Evolutionary conservation across 2,888 invertebrate species (phyloP), one percentile per base, ranked within the genome.

Genomic region (Lithophane leautieri): DNA sequence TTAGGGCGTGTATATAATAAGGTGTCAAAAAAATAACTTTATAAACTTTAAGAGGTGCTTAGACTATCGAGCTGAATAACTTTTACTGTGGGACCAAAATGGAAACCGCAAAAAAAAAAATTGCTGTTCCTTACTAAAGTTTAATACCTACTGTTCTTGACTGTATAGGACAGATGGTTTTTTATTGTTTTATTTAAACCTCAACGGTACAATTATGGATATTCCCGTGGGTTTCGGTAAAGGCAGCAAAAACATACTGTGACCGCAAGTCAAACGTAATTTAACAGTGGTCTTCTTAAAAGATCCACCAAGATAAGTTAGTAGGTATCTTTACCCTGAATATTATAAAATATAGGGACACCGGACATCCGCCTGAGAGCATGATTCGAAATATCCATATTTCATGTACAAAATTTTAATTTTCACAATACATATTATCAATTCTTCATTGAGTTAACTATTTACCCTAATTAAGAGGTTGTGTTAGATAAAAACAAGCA

Each of bases 401-500:
- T 71, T 28, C 50, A 42, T 11, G 50, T 50, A 50, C 28, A 28
- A 66, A 50, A 66, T 67, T n/a, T n/a, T 34, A 52, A 11, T 16
- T 34, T 66, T 9, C 28, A 34, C 14, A 58, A 42, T 52, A 52
- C 25, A 42, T 44, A 44, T 34, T 42, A 75, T 60, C n/a, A 60
- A 42, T 42, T 42, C 25, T 42, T 28, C 16, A 52, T 52, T 61
- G 52, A 25, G 52, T 52, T 52, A 61, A 58, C n/a, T 62, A n/a
- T 52, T 72, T 56, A 61, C 71, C 67, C 58, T 50, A 71, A 81
- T 71, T 60, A 76, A 61, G 58, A 81, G 54, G 54, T 65, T 42
- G 47, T 60, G 52, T 69, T 68, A 54, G 34, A 76, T 81, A 42
- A 74, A 69, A 66, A 25, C 34, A 70, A 71, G 14, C 60, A 28